Evolutionary conservation across 2,797 vertebrate species (phyloP), one percentile per base, ranked within the genome.

Genomic region (Enteromius anoplus): DNA sequence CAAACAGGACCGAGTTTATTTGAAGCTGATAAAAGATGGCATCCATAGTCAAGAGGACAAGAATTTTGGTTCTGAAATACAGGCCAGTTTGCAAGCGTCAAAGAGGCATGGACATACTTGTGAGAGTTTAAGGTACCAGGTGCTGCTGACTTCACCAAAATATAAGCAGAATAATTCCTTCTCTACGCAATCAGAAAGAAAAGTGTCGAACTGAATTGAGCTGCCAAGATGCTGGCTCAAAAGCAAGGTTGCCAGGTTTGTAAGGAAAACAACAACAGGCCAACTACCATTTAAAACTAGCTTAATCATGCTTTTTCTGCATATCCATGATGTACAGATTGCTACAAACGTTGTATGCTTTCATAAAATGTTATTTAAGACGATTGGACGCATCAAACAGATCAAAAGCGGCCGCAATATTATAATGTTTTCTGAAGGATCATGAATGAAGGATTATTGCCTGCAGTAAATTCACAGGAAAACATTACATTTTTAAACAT

Each of bases 31-130:
- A 73, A 84, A 88, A 89, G 88, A 68, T 65, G 84, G 86, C 90
- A 90, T 92, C 66, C 82, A 92, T 92, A 91, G 91, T 91, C 85
- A 92, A 89, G 81, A 71, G 23, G 4, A 47, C 40, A 78, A 65
- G 68, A 4, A 42, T 23, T 10, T 66, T 37, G 8, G 32, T 40
- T 65, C 80, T 42, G 60, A 84, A 73, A 89, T 84, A 85, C 80
- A 87, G 83, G 73, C 51, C 51, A 66, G 55, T 77, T 83, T 55
- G 45, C 19, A 42, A 76, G 12, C 4, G n/a, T 51, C 45, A 40
- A 6, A 37, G 42, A n/a, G 53, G 47, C 34, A 15, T 12, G 53
- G 79, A 86, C 11, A 80, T 10, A 66, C 49, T 58, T 21, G 71
- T 47, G 75, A 9, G 53, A 80, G 69, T 66, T 83, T 58, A 77